Evolutionary conservation across 2,113 vertebrate genomes (phyloP).

Genomic region (Cryptoleucopteryx plumbea): DNA sequence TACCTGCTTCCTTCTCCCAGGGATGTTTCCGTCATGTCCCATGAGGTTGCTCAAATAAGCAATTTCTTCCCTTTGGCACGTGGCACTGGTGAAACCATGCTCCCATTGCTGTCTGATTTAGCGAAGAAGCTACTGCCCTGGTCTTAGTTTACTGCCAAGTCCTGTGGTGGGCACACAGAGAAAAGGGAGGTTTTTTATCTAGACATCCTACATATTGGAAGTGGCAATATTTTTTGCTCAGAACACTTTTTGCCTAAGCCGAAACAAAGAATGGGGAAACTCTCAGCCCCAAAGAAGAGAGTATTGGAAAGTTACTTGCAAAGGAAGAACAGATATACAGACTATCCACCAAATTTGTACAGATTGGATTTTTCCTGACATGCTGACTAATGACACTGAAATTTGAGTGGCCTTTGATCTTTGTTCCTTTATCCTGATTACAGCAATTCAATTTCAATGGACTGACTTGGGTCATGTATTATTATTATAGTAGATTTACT

Average conservation of each 20-base stretch:
- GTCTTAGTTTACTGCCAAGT: background rate
- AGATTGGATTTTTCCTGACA: background rate
- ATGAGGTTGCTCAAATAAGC: background rate
- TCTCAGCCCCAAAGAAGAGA: background rate
- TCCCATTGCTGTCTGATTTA: background rate
- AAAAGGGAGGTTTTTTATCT: background rate
- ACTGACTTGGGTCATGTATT: background rate
- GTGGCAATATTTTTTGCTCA: background rate
- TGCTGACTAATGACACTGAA: background rate
- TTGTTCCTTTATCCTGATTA: constrained; percentile 16
- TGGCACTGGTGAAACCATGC: background rate
- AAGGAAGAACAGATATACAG: background rate
- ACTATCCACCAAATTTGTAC: background rate
- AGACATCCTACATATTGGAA: background rate
- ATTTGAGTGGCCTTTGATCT: constrained; percentile 31
- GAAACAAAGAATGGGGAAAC: background rate
- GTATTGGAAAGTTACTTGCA: background rate
- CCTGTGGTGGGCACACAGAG: background rate
- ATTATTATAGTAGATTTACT: background rate
- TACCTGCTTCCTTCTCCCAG: background rate
- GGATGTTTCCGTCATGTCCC: background rate
- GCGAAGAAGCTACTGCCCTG: background rate
- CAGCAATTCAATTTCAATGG: background rate
- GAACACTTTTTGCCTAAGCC: background rate
- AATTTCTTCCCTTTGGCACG: background rate